Percentiles rank a stretch among this genome's conserved stretches.
These are phyloP conservation scores for Brachionus rotundiformis DNA, from an alignment of 1,140 invertebrate species.

Conservation along the genomic window DNA sequence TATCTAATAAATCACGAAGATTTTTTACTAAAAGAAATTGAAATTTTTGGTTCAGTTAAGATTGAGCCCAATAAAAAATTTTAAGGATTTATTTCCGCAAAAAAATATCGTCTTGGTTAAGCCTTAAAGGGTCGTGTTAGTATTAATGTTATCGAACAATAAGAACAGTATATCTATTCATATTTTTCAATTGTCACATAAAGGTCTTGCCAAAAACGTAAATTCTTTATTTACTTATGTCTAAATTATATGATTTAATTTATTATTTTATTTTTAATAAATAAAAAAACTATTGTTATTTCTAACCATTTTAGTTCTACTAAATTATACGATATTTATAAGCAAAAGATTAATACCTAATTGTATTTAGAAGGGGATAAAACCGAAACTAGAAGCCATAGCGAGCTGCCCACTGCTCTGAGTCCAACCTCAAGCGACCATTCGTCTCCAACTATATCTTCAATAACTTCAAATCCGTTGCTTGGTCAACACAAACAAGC, in stretches of 20 bases:
- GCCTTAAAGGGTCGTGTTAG: background rate
- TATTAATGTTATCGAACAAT: background rate
- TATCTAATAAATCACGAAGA: background rate
- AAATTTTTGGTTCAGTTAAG: background rate
- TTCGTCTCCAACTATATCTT: background rate
- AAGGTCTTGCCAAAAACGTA: background rate
- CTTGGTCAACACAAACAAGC: slow-evolving; percentile 17
- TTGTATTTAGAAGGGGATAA: background rate
- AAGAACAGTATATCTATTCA: background rate
- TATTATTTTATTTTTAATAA: background rate
- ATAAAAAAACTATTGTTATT: background rate
- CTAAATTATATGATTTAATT: slow-evolving; percentile 6
- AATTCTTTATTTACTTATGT: slow-evolving; percentile 1
- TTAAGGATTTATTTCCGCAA: background rate
- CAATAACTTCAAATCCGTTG: slow-evolving; percentile 12
- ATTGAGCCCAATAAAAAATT: background rate
- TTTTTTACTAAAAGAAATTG: background rate
- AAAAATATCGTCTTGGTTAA: background rate
- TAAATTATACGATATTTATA: background rate
- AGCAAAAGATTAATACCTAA: background rate
- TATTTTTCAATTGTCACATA: slow-evolving; percentile 9
- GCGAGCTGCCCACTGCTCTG: background rate
- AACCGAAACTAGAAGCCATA: background rate
- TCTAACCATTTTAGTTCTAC: slow-evolving; percentile 3
- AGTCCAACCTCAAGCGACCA: background rate